Evolutionary conservation across 2,113 vertebrate genomes (phyloP).

Genomic region (Calypte anna): DNA sequence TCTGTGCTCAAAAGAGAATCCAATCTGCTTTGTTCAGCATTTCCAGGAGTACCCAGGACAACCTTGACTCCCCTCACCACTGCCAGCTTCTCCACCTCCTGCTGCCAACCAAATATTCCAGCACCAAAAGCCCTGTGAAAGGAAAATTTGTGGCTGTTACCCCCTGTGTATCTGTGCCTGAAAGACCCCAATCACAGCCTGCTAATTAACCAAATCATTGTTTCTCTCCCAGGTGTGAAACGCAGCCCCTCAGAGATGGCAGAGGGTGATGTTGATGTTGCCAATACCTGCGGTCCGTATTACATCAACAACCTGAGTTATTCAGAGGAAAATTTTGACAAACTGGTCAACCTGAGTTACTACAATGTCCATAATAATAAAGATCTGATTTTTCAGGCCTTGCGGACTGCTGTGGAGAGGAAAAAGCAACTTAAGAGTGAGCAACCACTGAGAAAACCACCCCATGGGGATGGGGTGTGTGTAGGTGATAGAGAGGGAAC

Average conservation of each 20-base stretch:
- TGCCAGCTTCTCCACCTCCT: not conserved
- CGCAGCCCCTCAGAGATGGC: conserved; percentile 76
- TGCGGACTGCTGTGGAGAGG: conserved; percentile 57
- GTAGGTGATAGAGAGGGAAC: not conserved
- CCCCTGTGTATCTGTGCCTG: not conserved
- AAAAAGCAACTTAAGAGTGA: conserved; percentile 66
- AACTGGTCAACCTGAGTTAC: conserved; percentile 75
- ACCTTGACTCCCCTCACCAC: not conserved
- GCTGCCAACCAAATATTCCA: not conserved
- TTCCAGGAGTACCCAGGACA: not conserved
- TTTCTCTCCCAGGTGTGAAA: conserved; percentile 72
- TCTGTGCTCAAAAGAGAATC: not conserved
- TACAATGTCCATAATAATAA: conserved; percentile 81
- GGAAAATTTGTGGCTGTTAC: not conserved
- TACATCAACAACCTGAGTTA: conserved; percentile 78
- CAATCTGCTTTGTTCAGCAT: not conserved
- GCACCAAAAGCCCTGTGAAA: not conserved
- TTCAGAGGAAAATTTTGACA: conserved; percentile 76
- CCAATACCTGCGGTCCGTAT: conserved; percentile 66
- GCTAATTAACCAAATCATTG: not conserved
- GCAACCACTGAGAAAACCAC: not conserved
- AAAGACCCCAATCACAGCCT: not conserved
- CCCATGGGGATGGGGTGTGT: rapidly evolving
- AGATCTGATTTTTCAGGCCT: conserved; percentile 70
- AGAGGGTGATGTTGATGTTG: conserved; percentile 73